Conservation (phyloP, 2,797 vertebrate genomes). For the Lepilemur ruficaudatus region DNA sequence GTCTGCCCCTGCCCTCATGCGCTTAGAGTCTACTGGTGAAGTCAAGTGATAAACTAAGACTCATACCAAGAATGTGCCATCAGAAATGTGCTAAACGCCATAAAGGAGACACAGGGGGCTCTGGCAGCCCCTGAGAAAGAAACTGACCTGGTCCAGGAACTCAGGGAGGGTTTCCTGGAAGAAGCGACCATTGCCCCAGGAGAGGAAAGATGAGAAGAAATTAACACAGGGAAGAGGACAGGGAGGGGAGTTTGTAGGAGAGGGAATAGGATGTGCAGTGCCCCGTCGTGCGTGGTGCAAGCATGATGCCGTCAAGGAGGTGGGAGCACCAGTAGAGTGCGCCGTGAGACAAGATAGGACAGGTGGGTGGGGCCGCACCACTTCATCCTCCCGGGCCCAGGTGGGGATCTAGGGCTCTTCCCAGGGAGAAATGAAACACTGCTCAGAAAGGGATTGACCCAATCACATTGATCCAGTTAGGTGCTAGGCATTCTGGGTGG, state of each 20-base stretch:
- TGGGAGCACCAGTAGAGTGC: background rate
- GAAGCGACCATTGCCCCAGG: background rate
- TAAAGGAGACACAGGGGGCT: background rate
- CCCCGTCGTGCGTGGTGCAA: background rate
- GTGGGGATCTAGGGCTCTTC: background rate
- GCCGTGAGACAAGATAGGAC: background rate
- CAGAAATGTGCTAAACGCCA: background rate
- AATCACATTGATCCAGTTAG: background rate
- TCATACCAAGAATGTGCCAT: background rate
- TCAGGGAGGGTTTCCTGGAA: background rate
- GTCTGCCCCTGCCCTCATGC: background rate
- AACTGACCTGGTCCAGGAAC: background rate
- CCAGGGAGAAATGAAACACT: background rate
- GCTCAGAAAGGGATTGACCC: background rate
- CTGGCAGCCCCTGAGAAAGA: background rate
- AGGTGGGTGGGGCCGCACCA: fast-evolving
- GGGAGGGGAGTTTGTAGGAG: background rate
- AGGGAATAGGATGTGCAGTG: background rate
- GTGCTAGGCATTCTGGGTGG: background rate
- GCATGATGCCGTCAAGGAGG: background rate
- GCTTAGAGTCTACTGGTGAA: background rate
- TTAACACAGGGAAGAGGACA: background rate
- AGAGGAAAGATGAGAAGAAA: background rate
- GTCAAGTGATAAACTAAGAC: background rate
- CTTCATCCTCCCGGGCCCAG: background rate